Conservation (phyloP, 2,888 invertebrate species). For the Trachelus troglodyta region DNA sequence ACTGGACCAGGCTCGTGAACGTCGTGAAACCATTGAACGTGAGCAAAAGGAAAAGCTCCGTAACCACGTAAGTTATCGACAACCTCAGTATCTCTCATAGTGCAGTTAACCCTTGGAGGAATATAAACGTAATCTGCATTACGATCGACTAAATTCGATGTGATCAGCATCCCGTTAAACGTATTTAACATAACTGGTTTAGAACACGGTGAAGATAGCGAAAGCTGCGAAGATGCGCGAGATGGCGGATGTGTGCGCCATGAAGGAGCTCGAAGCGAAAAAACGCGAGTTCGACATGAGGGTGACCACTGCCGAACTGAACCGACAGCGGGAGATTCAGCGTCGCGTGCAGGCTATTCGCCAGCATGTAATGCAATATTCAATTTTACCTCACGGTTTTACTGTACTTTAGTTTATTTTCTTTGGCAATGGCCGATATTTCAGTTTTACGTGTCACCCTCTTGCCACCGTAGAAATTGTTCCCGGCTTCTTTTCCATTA, state of each 20-base stretch:
- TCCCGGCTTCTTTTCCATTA: neutral
- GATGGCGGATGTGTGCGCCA: conserved; percentile 74
- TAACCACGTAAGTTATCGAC: conserved; percentile 75
- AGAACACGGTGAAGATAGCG: conserved; percentile 75
- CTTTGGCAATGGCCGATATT: conserved; percentile 8
- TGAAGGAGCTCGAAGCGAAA: conserved; percentile 74
- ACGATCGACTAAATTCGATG: neutral
- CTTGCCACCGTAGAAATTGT: neutral
- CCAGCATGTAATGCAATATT: conserved; percentile 78
- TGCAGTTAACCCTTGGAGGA: neutral
- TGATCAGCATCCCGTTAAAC: neutral
- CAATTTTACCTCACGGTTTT: conserved; percentile 26
- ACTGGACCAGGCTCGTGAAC: conserved; percentile 76
- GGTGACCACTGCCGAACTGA: conserved; percentile 83
- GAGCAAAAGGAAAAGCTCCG: conserved; percentile 83
- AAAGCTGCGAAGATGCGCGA: conserved; percentile 73
- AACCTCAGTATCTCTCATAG: neutral
- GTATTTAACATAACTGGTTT: conserved; percentile 31
- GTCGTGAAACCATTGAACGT: conserved; percentile 79
- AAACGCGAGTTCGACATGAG: conserved; percentile 73
- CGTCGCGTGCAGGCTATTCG: conserved; percentile 87
- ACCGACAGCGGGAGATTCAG: conserved; percentile 86
- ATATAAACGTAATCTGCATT: neutral
- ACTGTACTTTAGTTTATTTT: conserved; percentile 25
- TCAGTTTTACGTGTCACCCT: neutral